Evolutionary conservation across 64 coral and sea anemone species (phyloP), one percentile per base, ranked within the genome.

Genomic region (Montipora cactus): DNA sequence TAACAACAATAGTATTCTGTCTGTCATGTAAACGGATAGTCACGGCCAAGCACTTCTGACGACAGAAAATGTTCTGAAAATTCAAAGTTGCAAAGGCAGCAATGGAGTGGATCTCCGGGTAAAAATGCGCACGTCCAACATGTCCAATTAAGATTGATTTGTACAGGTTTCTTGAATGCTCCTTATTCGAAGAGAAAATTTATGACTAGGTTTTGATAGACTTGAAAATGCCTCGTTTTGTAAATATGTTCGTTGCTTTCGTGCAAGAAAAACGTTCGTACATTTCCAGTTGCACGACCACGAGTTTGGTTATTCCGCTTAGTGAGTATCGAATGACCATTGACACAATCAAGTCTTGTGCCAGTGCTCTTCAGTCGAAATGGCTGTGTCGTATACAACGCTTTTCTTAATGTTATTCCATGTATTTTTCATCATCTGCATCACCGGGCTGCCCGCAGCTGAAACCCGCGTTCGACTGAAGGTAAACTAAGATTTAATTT

Each of bases 1-100:
- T 15, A 46, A 84, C 18, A 48, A 86, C 82, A 86, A 51, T 86
- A 8, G 64, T 21, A 47, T 25, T 72, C 20, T 86, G 82, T 86
- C 6, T 71, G 7, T 23, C 53, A 57, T 47, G 62, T 22, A 71
- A 69, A 45, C 13, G 5, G 66, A 85, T 85, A 70, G 44, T 23
- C 21, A 11, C 2, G 4, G 37, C 21, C 21, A 5, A 6, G 49
- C 4, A 37, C 37, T 37, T 37, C 7, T 71, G 82, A 86, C 71
- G 64, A 86, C 82, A 86, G 44, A 49, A 12, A 49, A 46, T 8
- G 5, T 64, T 45, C 45, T 3, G 45, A 1, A 2, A 37, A 45
- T 6, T 5, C 19, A 57, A 80, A 11, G 4, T 57, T 82, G 55
- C 4, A 82, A 82, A 66, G 57, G 1, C 10, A 4, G 4, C 0